These are phyloP conservation scores for Chironomus tentans DNA, from an alignment of 2,888 invertebrate species.

Conservation along the genomic window DNA sequence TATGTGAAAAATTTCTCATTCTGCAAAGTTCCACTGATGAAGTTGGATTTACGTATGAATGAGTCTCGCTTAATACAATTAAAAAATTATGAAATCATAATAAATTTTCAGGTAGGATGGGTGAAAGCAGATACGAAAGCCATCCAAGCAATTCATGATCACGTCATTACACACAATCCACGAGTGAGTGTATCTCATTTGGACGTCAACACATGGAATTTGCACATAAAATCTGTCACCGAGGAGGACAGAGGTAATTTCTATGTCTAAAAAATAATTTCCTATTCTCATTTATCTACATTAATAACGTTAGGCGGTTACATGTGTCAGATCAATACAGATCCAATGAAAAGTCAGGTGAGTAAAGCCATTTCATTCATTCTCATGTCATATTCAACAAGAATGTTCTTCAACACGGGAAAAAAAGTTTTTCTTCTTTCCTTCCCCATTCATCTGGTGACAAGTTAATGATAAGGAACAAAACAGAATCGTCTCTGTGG, in stretches of 20 bases:
- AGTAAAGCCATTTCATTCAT: slow-evolving; percentile 30
- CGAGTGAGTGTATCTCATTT: slow-evolving; percentile 76
- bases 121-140: slow-evolving; percentile 88
- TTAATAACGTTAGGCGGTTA: not conserved
- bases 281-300: too few species aligned
- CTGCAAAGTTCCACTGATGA: not conserved
- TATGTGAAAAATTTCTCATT: too few species aligned
- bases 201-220: slow-evolving; percentile 80
- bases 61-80: too few species aligned
- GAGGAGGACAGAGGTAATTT: slow-evolving; percentile 66
- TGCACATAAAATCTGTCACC: slow-evolving; percentile 77
- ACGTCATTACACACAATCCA: slow-evolving; percentile 86
- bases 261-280: not conserved
- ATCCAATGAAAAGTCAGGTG: slow-evolving; percentile 91
- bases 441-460: not conserved
- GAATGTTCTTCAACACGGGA: not conserved
- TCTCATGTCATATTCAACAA: not conserved
- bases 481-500: slow-evolving; percentile 1
- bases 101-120: slow-evolving; percentile 71
- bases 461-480: slow-evolving; percentile 30
- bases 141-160: slow-evolving; percentile 85
- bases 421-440: not conserved
- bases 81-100: not conserved
- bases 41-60: too few species aligned
- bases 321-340: slow-evolving; percentile 66